These are phyloP conservation scores for Idaea aversata DNA, from an alignment of 2,888 invertebrate genomes.

Conservation along the genomic window DNA sequence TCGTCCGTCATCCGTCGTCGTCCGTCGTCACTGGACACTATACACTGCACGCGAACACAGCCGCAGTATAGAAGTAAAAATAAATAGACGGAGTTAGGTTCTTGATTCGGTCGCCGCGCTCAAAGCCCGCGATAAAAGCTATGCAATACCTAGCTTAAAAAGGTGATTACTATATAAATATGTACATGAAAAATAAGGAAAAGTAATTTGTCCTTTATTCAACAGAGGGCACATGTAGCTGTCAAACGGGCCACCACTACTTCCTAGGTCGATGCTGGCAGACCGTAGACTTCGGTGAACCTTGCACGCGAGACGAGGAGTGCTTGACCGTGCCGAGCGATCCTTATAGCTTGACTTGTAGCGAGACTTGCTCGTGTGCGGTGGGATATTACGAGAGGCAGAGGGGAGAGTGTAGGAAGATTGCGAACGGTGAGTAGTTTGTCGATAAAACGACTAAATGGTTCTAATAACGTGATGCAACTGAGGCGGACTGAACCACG, in stretches of 20 bases:
- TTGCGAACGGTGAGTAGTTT: slow-evolving; percentile 44
- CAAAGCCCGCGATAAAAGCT: too few relatives aligned
- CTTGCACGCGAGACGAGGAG: slow-evolving; percentile 52
- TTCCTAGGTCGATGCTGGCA: slow-evolving; percentile 65
- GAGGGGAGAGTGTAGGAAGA: slow-evolving; percentile 61
- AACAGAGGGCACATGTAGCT: slow-evolving; percentile 51
- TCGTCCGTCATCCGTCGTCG: too few relatives aligned
- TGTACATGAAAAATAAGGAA: too few relatives aligned
- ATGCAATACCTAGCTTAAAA: too few relatives aligned
- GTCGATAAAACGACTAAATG: not conserved
- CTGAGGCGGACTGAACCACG: not conserved
- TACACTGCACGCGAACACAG: too few relatives aligned
- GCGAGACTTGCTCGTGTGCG: slow-evolving; percentile 51
- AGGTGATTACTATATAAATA: too few relatives aligned
- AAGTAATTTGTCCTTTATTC: too few relatives aligned
- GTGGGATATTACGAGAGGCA: slow-evolving; percentile 59
- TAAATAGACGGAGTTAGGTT: too few relatives aligned
- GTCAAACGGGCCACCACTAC: slow-evolving; percentile 55
- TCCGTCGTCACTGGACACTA: too few relatives aligned
- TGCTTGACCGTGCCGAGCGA: slow-evolving; percentile 50
- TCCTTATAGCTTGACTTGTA: slow-evolving; percentile 54
- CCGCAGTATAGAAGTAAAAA: too few relatives aligned
- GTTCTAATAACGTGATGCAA: not conserved
- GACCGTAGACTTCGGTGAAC: slow-evolving; percentile 36
- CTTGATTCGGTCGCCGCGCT: too few relatives aligned